These are phyloP conservation scores for Piprites chloris DNA, from an alignment of 2,113 vertebrate species.

Conservation along the genomic window DNA sequence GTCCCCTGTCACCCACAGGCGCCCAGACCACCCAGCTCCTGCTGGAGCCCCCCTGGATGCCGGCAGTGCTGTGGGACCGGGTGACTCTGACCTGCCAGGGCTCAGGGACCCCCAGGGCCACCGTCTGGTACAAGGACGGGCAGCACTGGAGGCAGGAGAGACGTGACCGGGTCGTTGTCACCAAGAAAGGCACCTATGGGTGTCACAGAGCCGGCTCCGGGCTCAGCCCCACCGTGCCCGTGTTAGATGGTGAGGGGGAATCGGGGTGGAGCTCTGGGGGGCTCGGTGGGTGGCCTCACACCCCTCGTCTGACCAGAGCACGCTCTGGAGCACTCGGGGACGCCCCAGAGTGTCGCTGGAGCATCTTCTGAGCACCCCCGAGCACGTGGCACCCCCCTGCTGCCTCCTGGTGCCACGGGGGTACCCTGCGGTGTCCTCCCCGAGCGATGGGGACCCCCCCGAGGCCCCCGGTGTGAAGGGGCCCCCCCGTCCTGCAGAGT, in stretches of 20 bases:
- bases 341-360: neutral
- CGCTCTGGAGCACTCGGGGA: too few species aligned
- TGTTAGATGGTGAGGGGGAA: neutral
- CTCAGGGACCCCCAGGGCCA: accelerated
- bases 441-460: too few species aligned
- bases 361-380: too few species aligned
- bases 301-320: neutral
- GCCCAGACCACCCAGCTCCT: neutral
- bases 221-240: neutral
- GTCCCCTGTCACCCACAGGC: neutral
- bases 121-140: neutral
- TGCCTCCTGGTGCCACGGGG: too few species aligned
- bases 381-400: too few species aligned
- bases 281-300: neutral
- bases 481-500: neutral
- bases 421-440: too few species aligned
- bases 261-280: too few species aligned
- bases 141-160: accelerated
- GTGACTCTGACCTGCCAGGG: neutral
- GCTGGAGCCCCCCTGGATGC: neutral
- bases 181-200: neutral
- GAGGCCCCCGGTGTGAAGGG: too few species aligned
- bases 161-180: neutral
- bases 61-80: neutral
- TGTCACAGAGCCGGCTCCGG: neutral